Evolutionary conservation across 1,140 invertebrate genomes (phyloP), one percentile per base, ranked within the genome.

Genomic region (Brachionus rubens): DNA sequence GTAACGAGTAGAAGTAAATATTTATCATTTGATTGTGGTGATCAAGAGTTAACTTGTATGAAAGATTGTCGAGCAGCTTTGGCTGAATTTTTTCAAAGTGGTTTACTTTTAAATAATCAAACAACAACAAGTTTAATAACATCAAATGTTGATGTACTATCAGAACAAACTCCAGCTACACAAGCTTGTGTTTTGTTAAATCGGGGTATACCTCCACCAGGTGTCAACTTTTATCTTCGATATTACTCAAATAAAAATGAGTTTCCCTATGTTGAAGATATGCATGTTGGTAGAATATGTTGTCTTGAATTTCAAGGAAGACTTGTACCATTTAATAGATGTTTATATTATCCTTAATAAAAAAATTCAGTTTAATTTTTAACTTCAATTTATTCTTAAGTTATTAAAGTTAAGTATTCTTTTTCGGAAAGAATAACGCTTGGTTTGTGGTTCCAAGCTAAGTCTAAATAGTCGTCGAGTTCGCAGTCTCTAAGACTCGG

Each of bases 231-330:
- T 4, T 67, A 41, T 41, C n/a, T 67, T 5, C 4, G 59, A 5
- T 46, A 67, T 46, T 46, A 14, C 12, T 21, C 41, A 46, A 67
- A 67, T 24, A 36, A 16, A 3, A 28, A 67, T 21, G 5, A 36
- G 0, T 67, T 67, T 46, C 36, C 36, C 4, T 67, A 19, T 21
- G 14, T 12, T 12, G 59, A 67, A 67, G 59, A 67, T 21, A 41
- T 67, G n/a, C 41, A 67, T 26, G 7, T 67, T 26, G 59, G 59
- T 36, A 41, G 59, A 41, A n/a, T 67, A 19, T 67, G 59, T 28
- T 67, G 59, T 12, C n/a, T 67, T 19, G 28, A 30, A 59, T 59
- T 59, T 24, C 5, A 59, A 21, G 1, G 16, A 10, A 30, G 26
- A 30, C 0, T 19, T 48, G 46, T 48, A 19, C 54, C 54, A 33